Evolutionary conservation across 1,140 invertebrate genomes (phyloP), one percentile per base, ranked within the genome.

Genomic region (Melitaea cinxia): DNA sequence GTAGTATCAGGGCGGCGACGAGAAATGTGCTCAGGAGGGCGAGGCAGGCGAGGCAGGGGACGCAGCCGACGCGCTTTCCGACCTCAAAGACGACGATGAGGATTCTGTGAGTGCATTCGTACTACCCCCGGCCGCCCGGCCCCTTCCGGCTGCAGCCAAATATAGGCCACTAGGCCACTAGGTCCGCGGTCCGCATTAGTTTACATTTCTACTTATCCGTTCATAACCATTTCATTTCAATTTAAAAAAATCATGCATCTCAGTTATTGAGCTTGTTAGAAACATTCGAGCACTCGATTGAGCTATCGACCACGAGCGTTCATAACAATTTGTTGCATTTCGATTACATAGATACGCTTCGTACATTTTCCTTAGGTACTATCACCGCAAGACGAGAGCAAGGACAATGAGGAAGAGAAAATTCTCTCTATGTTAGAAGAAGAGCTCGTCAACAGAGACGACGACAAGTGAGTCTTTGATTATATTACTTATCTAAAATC

Each of bases 391-490:
- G 87, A 88, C 37, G 86, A 89, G 73, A 81, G 61, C 69, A 83
- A 88, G 77, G 80, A 80, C 72, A 82, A 73, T 75, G 85, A 88
- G 68, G 84, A 86, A 55, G 65, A 72, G 68, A 89, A 88, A 81
- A 90, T 89, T 70, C 80, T 83, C 68, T 70, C 73, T 24, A 91
- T 91, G 88, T 92, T 98, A 58, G 93, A 95, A 73, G 95, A 96
- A 83, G 96, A 97, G 80, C 92, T 98, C 17, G 94, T 97, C 59
- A 96, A 94, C 75, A 93, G 96, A 82, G 95, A 97, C 91, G 95
- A 94, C 30, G 93, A 95, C 80, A 94, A 93, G 95, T 95, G 91
- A 92, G 88, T 92, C 42, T 45, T 42, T 53, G 33, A 21, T 63
- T 17, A 21, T 6, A 35, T 49, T 35, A 37, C 49, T 21, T 33